Conservation (phyloP, 2,113 vertebrate species). For the Recurvirostra avosetta region DNA sequence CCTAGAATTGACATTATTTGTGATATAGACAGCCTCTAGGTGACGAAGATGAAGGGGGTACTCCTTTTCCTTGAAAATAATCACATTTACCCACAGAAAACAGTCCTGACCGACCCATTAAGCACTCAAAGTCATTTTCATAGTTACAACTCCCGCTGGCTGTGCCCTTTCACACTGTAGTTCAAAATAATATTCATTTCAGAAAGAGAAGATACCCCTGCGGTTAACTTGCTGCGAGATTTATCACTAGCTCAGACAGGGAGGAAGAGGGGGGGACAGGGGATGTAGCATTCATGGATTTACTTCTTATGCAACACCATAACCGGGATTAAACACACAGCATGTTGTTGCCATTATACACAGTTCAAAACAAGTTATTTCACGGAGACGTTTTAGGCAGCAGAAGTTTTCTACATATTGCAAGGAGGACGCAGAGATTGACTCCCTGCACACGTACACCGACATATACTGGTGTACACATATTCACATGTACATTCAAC, state of each 20-base stretch:
- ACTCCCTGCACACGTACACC: background rate
- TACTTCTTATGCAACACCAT: background rate
- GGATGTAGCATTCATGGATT: background rate
- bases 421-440: background rate
- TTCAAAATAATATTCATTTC: background rate
- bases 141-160: background rate
- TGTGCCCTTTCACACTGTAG: background rate
- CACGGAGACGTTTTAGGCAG: background rate
- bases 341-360: background rate
- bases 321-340: background rate
- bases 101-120: background rate
- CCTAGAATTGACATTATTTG: fast-evolving
- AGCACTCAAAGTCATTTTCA: background rate
- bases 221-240: background rate
- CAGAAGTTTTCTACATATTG: background rate
- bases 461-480: fast-evolving
- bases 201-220: background rate
- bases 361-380: background rate
- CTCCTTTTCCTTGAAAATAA: background rate
- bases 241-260: background rate
- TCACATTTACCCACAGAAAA: background rate
- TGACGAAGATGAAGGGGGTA: background rate
- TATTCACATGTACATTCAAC: fast-evolving
- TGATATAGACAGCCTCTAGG: background rate
- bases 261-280: background rate